Evolutionary conservation across 2,113 vertebrate genomes (phyloP).

Genomic region (Oryzias melastigma): DNA sequence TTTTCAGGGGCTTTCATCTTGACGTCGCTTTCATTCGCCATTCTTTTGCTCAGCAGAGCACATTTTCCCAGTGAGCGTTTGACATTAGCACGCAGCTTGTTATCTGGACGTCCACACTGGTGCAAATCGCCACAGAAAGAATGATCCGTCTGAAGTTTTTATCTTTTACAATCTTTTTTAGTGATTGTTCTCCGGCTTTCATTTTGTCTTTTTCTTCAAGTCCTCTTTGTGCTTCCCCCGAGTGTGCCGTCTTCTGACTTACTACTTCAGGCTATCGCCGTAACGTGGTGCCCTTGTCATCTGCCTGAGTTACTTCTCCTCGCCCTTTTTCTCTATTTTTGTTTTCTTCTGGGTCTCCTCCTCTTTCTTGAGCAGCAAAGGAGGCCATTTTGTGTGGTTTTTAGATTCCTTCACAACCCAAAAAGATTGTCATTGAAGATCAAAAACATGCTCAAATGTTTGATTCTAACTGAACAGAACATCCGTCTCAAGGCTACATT

Average conservation of each 20-base stretch:
- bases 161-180: slow-evolving; percentile 7
- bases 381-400: slow-evolving; percentile 43
- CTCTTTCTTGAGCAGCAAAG: slow-evolving; percentile 26
- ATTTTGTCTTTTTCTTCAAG: neutral
- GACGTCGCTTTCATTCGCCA: slow-evolving; percentile 50
- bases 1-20: slow-evolving; percentile 50
- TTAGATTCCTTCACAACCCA: slow-evolving; percentile 18
- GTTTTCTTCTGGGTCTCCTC: neutral
- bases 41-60: slow-evolving; percentile 33
- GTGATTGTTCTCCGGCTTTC: slow-evolving; percentile 5
- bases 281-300: slow-evolving; percentile 1
- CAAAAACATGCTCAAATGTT: no score
- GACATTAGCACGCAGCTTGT: slow-evolving; percentile 42
- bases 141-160: slow-evolving; percentile 20
- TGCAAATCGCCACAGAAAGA: slow-evolving; percentile 17
- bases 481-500: slow-evolving; percentile 4
- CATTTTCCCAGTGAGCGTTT: slow-evolving; percentile 42
- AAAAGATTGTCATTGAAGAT: slow-evolving; percentile 18
- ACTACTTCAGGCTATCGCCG: slow-evolving; percentile 15
- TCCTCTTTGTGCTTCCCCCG: neutral
- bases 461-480: neutral
- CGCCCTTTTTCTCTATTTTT: no score
- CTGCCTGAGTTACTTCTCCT: slow-evolving; percentile 14
- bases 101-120: slow-evolving; percentile 35
- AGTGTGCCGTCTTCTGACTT: slow-evolving; percentile 2